Evolutionary conservation across 2,888 invertebrate species (phyloP).

Genomic region (Microchrysa polita): DNA sequence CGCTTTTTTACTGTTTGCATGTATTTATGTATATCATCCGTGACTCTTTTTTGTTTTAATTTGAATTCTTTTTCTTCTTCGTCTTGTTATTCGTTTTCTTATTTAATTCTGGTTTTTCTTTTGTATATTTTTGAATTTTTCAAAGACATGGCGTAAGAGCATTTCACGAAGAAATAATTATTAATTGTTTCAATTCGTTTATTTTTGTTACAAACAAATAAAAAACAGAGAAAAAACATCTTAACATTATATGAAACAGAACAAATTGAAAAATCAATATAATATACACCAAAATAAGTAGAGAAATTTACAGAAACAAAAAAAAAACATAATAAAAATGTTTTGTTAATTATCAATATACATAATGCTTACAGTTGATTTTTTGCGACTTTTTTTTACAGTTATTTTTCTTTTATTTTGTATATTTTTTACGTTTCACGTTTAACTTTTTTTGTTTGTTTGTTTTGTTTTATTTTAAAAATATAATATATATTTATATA

Average conservation of each 20-base stretch:
- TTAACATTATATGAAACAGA: conserved; percentile 35
- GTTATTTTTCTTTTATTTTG: neutral
- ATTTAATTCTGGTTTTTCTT: neutral
- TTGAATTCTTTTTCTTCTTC: neutral
- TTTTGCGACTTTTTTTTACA: too few relatives aligned
- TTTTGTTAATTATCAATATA: conserved; percentile 9
- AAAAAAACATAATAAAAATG: conserved; percentile 38
- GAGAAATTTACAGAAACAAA: too few relatives aligned
- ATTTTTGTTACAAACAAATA: conserved; percentile 14
- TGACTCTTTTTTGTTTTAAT: neutral
- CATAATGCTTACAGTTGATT: too few relatives aligned
- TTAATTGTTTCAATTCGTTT: neutral
- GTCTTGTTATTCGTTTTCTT: neutral
- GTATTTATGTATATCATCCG: too few relatives aligned
- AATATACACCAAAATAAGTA: conserved; percentile 1
- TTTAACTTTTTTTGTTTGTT: conserved; percentile 8
- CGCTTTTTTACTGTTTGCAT: conserved; percentile 5
- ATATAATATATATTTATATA: neutral
- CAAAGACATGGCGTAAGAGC: neutral
- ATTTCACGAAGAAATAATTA: neutral
- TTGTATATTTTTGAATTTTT: conserved; percentile 10
- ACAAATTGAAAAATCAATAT: conserved; percentile 10
- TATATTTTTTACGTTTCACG: too few relatives aligned
- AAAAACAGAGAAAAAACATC: conserved; percentile 29
- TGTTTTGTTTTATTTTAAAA: conserved; percentile 26